Percentiles rank a stretch among this genome's conserved stretches.
phyloP scores from a whole-genome alignment of 2,797 vertebrate genomes.

The Selene dorsalis region DNA sequence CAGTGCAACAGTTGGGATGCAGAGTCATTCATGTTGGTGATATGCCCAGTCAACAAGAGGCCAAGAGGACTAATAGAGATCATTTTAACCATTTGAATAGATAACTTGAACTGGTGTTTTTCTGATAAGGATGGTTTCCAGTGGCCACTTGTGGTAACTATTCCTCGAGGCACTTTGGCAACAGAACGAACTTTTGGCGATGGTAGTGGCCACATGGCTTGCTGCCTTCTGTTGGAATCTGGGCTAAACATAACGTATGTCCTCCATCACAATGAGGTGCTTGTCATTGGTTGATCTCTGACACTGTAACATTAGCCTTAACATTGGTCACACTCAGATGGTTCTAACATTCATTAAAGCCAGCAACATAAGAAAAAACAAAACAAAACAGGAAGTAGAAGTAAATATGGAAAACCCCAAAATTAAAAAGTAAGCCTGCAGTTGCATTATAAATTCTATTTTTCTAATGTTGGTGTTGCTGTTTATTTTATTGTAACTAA shows the following conservation, averaged over 20 bases:
- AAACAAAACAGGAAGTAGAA: background rate
- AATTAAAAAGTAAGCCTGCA: background rate
- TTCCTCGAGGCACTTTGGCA: slow-evolving; percentile 54
- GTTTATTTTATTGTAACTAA: slow-evolving; percentile 11
- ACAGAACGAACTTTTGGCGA: slow-evolving; percentile 8
- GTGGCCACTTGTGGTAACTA: slow-evolving; percentile 9
- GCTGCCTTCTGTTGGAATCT: slow-evolving; percentile 50
- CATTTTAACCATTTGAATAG: background rate
- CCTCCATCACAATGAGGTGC: slow-evolving; percentile 31
- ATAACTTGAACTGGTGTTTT: background rate
- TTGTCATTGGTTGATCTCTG: slow-evolving; percentile 1
- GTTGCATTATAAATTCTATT: background rate
- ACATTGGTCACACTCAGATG: background rate
- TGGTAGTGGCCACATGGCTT: slow-evolving; percentile 31
- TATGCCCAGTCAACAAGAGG: background rate
- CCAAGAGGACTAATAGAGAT: background rate
- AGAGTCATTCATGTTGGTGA: background rate
- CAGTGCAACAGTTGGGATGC: background rate
- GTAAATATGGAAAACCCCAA: background rate
- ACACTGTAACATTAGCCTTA: background rate
- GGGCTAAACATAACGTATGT: slow-evolving; percentile 29
- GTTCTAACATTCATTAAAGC: background rate
- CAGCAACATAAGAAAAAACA: background rate
- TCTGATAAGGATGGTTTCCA: slow-evolving; percentile 20
- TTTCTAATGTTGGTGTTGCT: background rate